Evolutionary conservation across 1,140 invertebrate genomes (phyloP).

Genomic region (Drosophila pseudoananassae): DNA sequence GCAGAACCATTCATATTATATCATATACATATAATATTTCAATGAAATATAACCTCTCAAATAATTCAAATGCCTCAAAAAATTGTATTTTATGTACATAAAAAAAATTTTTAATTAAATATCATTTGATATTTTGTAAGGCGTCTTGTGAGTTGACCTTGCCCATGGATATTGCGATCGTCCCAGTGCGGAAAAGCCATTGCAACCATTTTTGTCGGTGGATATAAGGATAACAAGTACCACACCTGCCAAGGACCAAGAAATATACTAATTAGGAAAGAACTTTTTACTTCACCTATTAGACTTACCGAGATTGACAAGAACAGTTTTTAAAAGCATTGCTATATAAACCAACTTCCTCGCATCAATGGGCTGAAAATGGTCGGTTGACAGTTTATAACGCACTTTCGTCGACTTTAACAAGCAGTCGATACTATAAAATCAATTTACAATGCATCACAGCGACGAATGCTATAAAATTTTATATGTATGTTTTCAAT

Average conservation of each 20-base stretch:
- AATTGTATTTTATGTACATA: neutral
- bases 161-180: slow-evolving; percentile 8
- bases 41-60: too few relatives aligned
- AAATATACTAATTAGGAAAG: neutral
- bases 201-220: neutral
- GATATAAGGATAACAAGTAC: slow-evolving; percentile 3
- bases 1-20: too few relatives aligned
- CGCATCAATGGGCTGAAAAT: slow-evolving; percentile 8
- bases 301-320: slow-evolving; percentile 37
- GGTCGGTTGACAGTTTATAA: slow-evolving; percentile 21
- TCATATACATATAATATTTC: too few relatives aligned
- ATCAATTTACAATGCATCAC: slow-evolving; percentile 51
- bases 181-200: neutral
- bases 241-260: slow-evolving; percentile 8
- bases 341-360: slow-evolving; percentile 6
- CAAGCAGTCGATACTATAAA: slow-evolving; percentile 19
- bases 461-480: slow-evolving; percentile 19
- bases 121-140: slow-evolving; percentile 45
- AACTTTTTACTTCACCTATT: too few relatives aligned
- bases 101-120: slow-evolving; percentile 17
- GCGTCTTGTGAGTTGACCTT: slow-evolving; percentile 6
- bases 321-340: slow-evolving; percentile 16
- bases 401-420: slow-evolving; percentile 12
- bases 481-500: slow-evolving; percentile 22
- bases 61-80: neutral